Conservation (phyloP, 2,113 vertebrate genomes). For the Dissostichus mawsoni region DNA sequence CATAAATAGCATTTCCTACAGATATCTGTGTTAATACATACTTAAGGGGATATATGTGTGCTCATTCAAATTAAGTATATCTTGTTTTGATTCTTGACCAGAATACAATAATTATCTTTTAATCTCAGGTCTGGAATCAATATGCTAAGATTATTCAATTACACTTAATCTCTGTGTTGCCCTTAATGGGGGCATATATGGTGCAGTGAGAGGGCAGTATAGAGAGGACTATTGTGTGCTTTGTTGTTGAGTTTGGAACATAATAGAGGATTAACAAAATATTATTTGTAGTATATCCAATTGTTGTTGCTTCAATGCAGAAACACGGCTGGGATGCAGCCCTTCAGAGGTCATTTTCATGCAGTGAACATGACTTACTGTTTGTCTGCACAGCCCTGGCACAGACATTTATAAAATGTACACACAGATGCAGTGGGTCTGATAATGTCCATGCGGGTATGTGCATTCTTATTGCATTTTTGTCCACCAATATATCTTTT, state of each 20-base stretch:
- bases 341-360: conserved; percentile 36
- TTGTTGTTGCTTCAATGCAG: conserved; percentile 34
- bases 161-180: conserved; percentile 43
- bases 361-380: conserved; percentile 30
- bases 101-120: conserved; percentile 62
- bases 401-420: conserved; percentile 60
- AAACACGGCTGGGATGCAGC: conserved; percentile 5
- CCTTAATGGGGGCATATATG: conserved; percentile 23
- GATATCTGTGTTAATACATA: conserved; percentile 76
- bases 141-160: conserved; percentile 72
- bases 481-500: conserved; percentile 65
- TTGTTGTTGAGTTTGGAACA: conserved; percentile 49
- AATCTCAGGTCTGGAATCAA: conserved; percentile 66
- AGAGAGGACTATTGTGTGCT: conserved; percentile 15
- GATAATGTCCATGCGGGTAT: conserved; percentile 53
- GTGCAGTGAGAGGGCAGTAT: conserved; percentile 5
- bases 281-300: conserved; percentile 34
- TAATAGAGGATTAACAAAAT: conserved; percentile 60
- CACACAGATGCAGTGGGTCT: conserved; percentile 44
- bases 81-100: conserved; percentile 72
- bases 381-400: conserved; percentile 43
- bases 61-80: conserved; percentile 51
- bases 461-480: conserved; percentile 60
- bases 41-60: conserved; percentile 64
- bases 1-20: conserved; percentile 38